These are phyloP conservation scores for Encarsia formosa DNA, from an alignment of 2,888 invertebrate species.

Conservation along the genomic window DNA sequence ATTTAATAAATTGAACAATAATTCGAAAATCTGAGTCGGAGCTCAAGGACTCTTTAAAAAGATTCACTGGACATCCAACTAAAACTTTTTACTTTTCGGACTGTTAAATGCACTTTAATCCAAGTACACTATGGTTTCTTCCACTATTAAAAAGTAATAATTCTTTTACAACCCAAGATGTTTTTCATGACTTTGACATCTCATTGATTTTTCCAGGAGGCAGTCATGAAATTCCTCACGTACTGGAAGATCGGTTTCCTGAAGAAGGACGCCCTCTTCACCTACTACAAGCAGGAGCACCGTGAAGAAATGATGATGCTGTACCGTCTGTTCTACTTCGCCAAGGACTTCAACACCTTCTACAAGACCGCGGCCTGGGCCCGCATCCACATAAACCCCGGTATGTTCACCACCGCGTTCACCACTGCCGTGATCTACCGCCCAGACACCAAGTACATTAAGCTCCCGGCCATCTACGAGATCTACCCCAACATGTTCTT, in stretches of 20 bases:
- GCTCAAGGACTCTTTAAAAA: no score
- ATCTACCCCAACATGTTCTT: conserved; percentile 69
- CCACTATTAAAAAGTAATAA: neutral
- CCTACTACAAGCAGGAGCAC: conserved; percentile 62
- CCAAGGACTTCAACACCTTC: conserved; percentile 70
- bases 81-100: no score
- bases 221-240: conserved; percentile 39
- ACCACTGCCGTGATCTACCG: conserved; percentile 64
- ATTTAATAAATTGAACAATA: no score
- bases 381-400: conserved; percentile 64
- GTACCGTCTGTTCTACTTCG: conserved; percentile 66
- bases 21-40: no score
- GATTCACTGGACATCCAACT: no score
- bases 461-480: conserved; percentile 70
- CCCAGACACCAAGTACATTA: conserved; percentile 61
- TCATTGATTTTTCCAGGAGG: conserved; percentile 34
- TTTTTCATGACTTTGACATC: neutral
- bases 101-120: no score
- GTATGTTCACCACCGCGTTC: conserved; percentile 64
- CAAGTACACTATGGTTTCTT: neutral
- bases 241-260: conserved; percentile 53
- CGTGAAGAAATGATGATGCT: conserved; percentile 61
- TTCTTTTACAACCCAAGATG: no score
- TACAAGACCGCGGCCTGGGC: conserved; percentile 68
- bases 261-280: conserved; percentile 60